Conservation (phyloP, 2,113 vertebrate species). For the Hemicordylus capensis region DNA sequence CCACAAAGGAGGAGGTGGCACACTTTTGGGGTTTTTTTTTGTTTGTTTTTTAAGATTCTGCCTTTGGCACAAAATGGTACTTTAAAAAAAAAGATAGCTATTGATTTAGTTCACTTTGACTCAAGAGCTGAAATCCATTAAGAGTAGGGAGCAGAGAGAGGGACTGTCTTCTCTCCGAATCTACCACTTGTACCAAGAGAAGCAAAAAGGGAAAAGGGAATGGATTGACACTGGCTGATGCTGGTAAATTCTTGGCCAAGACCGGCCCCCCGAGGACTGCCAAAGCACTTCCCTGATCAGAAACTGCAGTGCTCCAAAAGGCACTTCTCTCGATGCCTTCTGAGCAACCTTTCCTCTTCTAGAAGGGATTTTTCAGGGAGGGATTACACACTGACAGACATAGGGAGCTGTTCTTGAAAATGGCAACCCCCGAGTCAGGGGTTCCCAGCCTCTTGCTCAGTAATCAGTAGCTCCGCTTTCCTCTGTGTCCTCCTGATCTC, state of each 20-base stretch:
- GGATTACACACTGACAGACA: too few relatives aligned
- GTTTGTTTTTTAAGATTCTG: constrained; percentile 39
- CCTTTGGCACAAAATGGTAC: constrained; percentile 55
- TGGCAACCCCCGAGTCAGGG: too few relatives aligned
- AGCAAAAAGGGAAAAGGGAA: neutral
- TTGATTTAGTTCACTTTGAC: constrained; percentile 71
- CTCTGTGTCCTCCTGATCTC: too few relatives aligned
- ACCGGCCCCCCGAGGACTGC: neutral
- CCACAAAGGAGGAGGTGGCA: constrained; percentile 33
- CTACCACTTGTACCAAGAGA: neutral
- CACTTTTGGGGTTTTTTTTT: too few relatives aligned
- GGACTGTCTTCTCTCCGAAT: neutral
- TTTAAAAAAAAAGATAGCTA: constrained; percentile 64
- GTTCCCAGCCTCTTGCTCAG: too few relatives aligned
- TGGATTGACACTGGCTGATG: neutral
- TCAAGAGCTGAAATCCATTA: constrained; percentile 68
- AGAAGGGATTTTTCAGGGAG: too few relatives aligned
- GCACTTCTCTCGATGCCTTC: too few relatives aligned
- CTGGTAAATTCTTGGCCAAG: neutral
- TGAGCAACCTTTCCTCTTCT: too few relatives aligned
- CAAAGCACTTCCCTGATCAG: neutral
- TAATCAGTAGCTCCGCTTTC: too few relatives aligned
- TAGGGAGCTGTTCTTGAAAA: too few relatives aligned
- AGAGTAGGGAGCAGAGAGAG: neutral
- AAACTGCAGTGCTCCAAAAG: neutral